Conservation (phyloP, 1,140 invertebrate species). For the Olivierus martensii region DNA sequence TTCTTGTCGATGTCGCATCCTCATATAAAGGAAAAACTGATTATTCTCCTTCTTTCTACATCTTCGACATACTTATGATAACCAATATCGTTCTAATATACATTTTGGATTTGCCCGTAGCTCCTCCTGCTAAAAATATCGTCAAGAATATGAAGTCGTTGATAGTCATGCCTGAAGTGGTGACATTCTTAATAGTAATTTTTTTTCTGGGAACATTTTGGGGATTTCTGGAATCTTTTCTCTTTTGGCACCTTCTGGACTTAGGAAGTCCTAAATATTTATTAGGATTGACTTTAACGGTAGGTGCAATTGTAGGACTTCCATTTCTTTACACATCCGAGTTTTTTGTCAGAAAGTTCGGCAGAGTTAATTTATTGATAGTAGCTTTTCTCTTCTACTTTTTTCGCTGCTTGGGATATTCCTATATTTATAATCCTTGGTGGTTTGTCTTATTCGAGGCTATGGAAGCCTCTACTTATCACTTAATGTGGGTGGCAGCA, state of each 20-base stretch:
- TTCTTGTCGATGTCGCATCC: constrained; percentile 53
- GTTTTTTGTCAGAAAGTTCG: constrained; percentile 57
- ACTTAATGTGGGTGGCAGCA: constrained; percentile 62
- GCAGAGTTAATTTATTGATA: constrained; percentile 69
- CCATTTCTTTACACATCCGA: constrained; percentile 61
- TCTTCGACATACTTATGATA: constrained; percentile 56
- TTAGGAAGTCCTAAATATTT: constrained; percentile 58
- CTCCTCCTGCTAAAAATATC: constrained; percentile 53
- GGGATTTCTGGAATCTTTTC: constrained; percentile 72
- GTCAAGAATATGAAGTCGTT: constrained; percentile 52
- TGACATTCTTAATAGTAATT: constrained; percentile 52
- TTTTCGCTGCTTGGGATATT: constrained; percentile 59
- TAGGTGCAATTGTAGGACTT: constrained; percentile 59
- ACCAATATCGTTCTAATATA: constrained; percentile 50
- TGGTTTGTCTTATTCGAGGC: constrained; percentile 65
- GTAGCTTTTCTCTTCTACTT: constrained; percentile 63
- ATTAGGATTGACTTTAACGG: constrained; percentile 69
- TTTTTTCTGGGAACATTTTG: constrained; percentile 60
- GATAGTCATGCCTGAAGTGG: constrained; percentile 54
- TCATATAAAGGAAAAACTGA: constrained; percentile 28
- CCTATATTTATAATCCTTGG: constrained; percentile 65
- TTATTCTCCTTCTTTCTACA: constrained; percentile 60
- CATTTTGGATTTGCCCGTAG: constrained; percentile 59
- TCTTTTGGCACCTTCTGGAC: constrained; percentile 73
- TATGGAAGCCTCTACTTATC: constrained; percentile 67